Conservation (phyloP, 2,888 invertebrate species). For the Loripinus fragilis region DNA sequence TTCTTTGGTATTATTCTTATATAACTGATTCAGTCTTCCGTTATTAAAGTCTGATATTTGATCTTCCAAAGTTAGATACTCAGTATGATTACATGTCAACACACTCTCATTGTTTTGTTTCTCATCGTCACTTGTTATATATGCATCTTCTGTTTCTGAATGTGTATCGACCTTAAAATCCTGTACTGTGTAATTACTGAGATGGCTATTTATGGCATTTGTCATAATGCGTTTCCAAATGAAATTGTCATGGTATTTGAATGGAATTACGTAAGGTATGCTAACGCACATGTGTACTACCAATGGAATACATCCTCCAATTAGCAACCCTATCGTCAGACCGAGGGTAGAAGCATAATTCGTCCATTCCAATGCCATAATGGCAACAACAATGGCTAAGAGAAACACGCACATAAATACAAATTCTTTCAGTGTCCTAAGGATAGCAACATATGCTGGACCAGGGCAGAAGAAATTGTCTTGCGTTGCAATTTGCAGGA, state of each 20-base stretch:
- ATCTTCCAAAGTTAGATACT: neutral
- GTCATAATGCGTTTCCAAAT: neutral
- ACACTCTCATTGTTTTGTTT: neutral
- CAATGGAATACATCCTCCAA: neutral
- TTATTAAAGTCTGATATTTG: neutral
- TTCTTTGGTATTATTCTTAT: neutral
- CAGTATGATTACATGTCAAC: neutral
- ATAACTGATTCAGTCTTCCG: neutral
- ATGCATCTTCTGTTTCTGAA: neutral
- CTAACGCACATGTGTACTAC: neutral
- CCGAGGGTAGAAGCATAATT: slow-evolving; percentile 32
- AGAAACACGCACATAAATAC: slow-evolving; percentile 32
- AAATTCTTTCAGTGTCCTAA: slow-evolving; percentile 39
- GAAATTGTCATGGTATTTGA: neutral
- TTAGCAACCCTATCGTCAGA: neutral
- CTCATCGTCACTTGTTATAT: neutral
- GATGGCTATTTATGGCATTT: neutral
- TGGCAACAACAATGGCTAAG: slow-evolving; percentile 40
- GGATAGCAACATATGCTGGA: slow-evolving; percentile 29
- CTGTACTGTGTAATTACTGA: neutral
- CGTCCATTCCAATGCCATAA: slow-evolving; percentile 45
- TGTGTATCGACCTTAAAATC: neutral
- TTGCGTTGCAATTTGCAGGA: slow-evolving; percentile 30
- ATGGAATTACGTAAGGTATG: neutral
- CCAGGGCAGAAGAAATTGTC: slow-evolving; percentile 32